Evolutionary conservation across 2,888 invertebrate species (phyloP).

Genomic region (Yponomeuta malinellus): DNA sequence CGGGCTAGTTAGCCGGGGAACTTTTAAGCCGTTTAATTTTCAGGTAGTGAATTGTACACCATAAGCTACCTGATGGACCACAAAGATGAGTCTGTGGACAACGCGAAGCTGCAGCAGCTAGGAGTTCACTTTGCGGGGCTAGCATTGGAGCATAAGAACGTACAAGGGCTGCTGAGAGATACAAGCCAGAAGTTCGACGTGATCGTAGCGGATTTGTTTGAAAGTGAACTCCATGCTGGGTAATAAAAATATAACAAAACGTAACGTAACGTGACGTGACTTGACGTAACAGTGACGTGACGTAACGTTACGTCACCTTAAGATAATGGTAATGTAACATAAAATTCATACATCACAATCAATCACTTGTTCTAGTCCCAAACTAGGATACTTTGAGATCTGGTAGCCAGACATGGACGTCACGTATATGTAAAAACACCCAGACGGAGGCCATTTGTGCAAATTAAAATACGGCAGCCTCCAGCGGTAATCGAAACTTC

Average conservation of each 20-base stretch:
- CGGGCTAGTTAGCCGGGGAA: too few species aligned
- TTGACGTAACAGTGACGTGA: not conserved
- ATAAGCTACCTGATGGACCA: slow-evolving; percentile 1
- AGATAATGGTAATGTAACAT: too few species aligned
- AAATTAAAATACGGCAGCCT: too few species aligned
- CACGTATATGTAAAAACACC: too few species aligned
- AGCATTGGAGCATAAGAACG: slow-evolving; percentile 29
- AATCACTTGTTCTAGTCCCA: too few species aligned
- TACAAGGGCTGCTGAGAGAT: slow-evolving; percentile 35
- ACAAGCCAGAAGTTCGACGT: slow-evolving; percentile 36
- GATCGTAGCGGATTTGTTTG: slow-evolving; percentile 44
- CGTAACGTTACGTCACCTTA: too few species aligned
- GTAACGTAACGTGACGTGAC: not conserved
- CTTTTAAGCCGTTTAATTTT: not conserved
- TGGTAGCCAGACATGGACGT: too few species aligned
- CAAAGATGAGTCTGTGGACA: not conserved
- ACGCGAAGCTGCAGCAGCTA: not conserved
- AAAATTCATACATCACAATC: too few species aligned
- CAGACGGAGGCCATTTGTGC: too few species aligned
- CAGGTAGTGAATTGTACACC: slow-evolving; percentile 6
- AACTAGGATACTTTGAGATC: too few species aligned
- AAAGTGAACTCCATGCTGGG: not conserved
- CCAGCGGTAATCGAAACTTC: too few species aligned
- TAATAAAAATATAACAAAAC: not conserved
- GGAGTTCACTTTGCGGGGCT: not conserved